A percentile compares a stretch with the other conserved stretches of the same genome.
Conservation (phyloP, 1,140 invertebrate species). For the Parasteatoda tepidariorum region DNA sequence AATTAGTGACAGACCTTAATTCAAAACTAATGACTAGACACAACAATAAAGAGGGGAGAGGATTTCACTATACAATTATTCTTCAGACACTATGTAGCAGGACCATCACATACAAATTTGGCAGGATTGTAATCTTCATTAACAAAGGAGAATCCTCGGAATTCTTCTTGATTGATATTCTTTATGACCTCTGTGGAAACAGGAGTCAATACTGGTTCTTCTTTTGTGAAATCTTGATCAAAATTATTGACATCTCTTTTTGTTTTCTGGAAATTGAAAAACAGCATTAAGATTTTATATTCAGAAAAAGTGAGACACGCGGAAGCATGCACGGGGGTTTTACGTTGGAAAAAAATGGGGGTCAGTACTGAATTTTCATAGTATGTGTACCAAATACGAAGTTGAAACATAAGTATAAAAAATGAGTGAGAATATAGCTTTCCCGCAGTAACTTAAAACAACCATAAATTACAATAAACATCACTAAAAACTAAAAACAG, state of each 20-base stretch:
- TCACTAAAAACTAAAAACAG: no score
- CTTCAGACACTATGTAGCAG: constrained; percentile 59
- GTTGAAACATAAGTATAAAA: no score
- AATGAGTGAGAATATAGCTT: no score
- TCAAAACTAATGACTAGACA: constrained; percentile 61
- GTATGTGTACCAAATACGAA: no score
- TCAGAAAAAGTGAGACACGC: background rate
- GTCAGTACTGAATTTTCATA: no score
- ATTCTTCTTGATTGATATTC: constrained; percentile 98
- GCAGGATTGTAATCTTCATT: constrained; percentile 91
- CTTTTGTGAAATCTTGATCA: constrained; percentile 98
- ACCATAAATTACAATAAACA: no score
- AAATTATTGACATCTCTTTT: constrained; percentile 98
- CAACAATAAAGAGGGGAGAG: constrained; percentile 28
- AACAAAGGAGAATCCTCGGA: constrained; percentile 96
- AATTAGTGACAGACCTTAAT: no score
- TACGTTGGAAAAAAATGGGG: no score
- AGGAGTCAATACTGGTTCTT: constrained; percentile 95
- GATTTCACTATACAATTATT: constrained; percentile 16
- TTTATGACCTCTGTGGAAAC: constrained; percentile 89
- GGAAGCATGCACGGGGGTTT: background rate
- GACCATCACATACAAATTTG: constrained; percentile 69
- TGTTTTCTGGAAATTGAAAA: constrained; percentile 85
- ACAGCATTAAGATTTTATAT: background rate
- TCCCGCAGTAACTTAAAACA: no score